Conservation (phyloP, 2,113 vertebrate genomes). For the Ophiodon elongatus region DNA sequence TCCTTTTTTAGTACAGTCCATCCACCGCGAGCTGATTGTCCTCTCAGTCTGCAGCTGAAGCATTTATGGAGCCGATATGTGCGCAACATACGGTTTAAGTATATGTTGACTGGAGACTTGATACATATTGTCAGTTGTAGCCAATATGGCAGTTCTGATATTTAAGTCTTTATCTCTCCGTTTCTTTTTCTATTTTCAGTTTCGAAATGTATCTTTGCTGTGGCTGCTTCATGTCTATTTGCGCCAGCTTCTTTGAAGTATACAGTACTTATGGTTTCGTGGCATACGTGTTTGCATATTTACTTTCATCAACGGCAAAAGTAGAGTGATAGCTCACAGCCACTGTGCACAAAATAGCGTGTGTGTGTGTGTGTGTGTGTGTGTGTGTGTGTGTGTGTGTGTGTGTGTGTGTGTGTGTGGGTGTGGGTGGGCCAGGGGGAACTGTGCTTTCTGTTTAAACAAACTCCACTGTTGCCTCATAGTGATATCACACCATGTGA, state of each 20-base stretch:
- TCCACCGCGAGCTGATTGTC: neutral
- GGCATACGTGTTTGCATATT: neutral
- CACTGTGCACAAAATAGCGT: neutral
- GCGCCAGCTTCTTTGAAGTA: neutral
- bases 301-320: neutral
- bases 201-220: neutral
- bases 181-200: neutral
- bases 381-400: neutral
- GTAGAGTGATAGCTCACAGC: neutral
- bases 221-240: neutral
- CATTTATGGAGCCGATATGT: too few species aligned
- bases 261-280: neutral
- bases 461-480: constrained; percentile 57
- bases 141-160: neutral
- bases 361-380: neutral
- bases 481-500: constrained; percentile 70
- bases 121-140: neutral
- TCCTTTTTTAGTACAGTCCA: neutral
- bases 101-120: neutral
- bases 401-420: neutral
- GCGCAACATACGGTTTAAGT: neutral
- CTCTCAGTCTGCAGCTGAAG: neutral
- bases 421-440: neutral
- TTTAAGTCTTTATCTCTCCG: neutral
- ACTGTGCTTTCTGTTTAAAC: constrained; percentile 19